Conservation (phyloP, 2,888 invertebrate species). For the Hirtodrosophila confusa region DNA sequence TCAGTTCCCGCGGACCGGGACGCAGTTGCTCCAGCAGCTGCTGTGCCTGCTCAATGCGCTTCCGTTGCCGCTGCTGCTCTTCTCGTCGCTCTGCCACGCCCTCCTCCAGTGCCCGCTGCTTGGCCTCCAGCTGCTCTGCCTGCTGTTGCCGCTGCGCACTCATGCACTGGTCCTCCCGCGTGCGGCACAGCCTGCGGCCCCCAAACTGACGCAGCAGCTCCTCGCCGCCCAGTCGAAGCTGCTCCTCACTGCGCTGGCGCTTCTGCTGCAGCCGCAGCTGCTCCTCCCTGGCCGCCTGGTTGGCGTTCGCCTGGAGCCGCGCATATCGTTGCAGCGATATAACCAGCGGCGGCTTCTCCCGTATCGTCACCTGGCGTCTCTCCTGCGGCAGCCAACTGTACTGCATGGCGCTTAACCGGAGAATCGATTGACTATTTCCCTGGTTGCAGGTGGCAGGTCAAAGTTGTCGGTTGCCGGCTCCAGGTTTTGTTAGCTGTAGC, state of each 20-base stretch:
- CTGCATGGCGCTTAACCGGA: constrained; percentile 39
- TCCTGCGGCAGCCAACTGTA: constrained; percentile 70
- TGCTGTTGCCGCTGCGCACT: constrained; percentile 32
- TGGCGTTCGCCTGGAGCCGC: constrained; percentile 55
- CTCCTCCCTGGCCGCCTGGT: constrained; percentile 27
- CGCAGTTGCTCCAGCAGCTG: constrained; percentile 79
- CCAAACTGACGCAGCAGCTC: constrained; percentile 50
- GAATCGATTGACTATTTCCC: constrained; percentile 12
- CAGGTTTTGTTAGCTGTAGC: constrained; percentile 21
- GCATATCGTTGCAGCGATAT: constrained; percentile 64
- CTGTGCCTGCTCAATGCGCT: constrained; percentile 80
- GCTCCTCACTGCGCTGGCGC: constrained; percentile 43
- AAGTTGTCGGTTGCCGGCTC: not conserved
- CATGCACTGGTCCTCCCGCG: constrained; percentile 54
- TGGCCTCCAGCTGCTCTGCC: constrained; percentile 27
- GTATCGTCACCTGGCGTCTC: constrained; percentile 41
- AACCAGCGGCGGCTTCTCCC: constrained; percentile 70
- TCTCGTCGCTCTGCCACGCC: constrained; percentile 81
- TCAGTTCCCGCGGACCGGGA: constrained; percentile 81
- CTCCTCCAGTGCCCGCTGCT: constrained; percentile 34
- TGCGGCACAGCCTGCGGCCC: constrained; percentile 53
- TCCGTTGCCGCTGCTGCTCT: constrained; percentile 67
- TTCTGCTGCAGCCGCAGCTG: constrained; percentile 41
- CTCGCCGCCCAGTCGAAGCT: constrained; percentile 58
- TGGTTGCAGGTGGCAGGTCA: too few species aligned